phyloP scores from a whole-genome alignment of 1,140 invertebrate genomes.

The Aphidius ervi region DNA sequence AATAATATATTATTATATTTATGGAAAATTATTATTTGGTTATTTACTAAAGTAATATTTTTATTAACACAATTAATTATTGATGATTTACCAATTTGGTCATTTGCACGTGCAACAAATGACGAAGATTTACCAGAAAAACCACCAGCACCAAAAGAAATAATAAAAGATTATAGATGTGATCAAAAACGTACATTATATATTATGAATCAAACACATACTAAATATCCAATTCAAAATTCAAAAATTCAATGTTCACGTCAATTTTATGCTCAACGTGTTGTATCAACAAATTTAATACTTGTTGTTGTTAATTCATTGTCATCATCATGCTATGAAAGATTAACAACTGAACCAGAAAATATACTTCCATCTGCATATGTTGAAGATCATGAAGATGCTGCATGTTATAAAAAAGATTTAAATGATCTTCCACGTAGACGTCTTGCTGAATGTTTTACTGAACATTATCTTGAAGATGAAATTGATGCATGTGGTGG shows the following conservation, averaged over 20 bases:
- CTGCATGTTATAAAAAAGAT: constrained; percentile 70
- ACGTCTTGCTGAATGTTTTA: constrained; percentile 68
- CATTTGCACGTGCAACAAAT: constrained; percentile 29
- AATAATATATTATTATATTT: constrained; percentile 39
- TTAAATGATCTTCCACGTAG: constrained; percentile 64
- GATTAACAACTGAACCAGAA: constrained; percentile 37
- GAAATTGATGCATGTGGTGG: constrained; percentile 56
- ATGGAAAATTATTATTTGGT: constrained; percentile 37
- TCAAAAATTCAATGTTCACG: constrained; percentile 34
- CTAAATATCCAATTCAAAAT: constrained; percentile 36
- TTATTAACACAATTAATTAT: constrained; percentile 34
- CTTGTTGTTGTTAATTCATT: constrained; percentile 69
- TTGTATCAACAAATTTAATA: constrained; percentile 76
- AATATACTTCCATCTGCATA: constrained; percentile 47
- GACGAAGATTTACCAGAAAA: constrained; percentile 43
- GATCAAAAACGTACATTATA: constrained; percentile 65
- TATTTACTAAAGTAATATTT: constrained; percentile 36
- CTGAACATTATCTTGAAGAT: constrained; percentile 62
- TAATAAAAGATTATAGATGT: constrained; percentile 54
- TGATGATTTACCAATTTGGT: constrained; percentile 29
- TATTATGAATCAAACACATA: constrained; percentile 60
- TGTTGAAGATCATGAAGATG: constrained; percentile 40
- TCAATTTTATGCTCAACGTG: constrained; percentile 45
- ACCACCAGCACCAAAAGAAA: constrained; percentile 42
- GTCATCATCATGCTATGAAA: constrained; percentile 40